Evolutionary conservation across 2,888 invertebrate species (phyloP).

Genomic region (Synanthedon andrenaeformis): DNA sequence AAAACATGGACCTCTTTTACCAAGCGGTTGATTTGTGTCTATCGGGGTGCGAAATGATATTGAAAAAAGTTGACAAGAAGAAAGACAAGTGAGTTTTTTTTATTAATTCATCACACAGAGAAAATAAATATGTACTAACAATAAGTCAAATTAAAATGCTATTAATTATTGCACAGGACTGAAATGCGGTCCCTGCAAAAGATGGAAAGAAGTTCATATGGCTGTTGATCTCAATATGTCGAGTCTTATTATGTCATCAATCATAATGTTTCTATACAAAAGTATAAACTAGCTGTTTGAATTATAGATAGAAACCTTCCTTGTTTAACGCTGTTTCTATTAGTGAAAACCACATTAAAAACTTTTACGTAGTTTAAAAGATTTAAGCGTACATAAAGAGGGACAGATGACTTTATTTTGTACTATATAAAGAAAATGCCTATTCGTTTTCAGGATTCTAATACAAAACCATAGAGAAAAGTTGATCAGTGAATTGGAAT

Average conservation of each 20-base stretch:
- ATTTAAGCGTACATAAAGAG: too few species aligned
- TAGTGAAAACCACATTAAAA: too few species aligned
- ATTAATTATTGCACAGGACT: not conserved
- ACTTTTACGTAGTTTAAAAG: too few species aligned
- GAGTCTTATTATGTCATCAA: too few species aligned
- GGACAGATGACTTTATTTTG: too few species aligned
- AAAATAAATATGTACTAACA: not conserved
- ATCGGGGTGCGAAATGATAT: conserved; percentile 79
- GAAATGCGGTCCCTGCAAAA: not conserved
- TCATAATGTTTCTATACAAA: too few species aligned
- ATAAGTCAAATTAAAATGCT: not conserved
- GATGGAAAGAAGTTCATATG: not conserved
- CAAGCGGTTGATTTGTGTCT: conserved; percentile 79
- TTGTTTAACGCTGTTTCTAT: too few species aligned
- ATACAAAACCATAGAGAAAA: conserved; percentile 85
- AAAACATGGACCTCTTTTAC: conserved; percentile 83
- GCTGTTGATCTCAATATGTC: too few species aligned
- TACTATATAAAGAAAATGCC: too few species aligned
- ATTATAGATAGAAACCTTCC: too few species aligned
- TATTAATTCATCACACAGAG: not conserved
- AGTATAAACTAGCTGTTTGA: too few species aligned
- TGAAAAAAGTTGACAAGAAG: conserved; percentile 92
- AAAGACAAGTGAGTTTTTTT: conserved; percentile 72
- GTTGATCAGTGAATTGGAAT: conserved; percentile 81
- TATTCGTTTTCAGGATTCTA: conserved; percentile 67